phyloP scores from a whole-genome alignment of 2,113 vertebrate species.

The Emberiza fucata region DNA sequence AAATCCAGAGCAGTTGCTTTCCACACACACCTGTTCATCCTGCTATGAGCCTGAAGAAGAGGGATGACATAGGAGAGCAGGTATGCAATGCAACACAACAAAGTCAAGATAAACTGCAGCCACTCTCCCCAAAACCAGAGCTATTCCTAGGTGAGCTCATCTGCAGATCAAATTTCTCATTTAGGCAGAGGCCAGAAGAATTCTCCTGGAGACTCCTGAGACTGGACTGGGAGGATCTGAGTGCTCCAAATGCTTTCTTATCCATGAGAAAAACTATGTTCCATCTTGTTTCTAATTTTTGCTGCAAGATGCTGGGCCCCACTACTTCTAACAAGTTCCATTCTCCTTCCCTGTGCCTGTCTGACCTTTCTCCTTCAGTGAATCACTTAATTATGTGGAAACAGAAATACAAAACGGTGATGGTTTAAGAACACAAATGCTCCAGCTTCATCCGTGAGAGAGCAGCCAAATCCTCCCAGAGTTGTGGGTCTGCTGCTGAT shows the following conservation, averaged over 20 bases:
- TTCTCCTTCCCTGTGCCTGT: background rate
- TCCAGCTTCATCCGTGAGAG: background rate
- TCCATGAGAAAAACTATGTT: background rate
- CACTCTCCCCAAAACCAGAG: background rate
- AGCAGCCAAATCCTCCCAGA: background rate
- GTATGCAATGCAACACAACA: background rate
- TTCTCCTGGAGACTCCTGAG: background rate
- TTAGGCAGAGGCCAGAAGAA: background rate
- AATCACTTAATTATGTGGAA: slow-evolving; percentile 42
- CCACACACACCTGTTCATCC: background rate
- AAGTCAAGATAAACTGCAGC: background rate
- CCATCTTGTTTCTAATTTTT: background rate
- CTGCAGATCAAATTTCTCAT: background rate
- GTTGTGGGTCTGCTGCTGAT: background rate
- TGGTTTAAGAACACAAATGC: background rate
- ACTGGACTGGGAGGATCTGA: background rate
- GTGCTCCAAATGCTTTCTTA: background rate
- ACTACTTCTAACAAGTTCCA: background rate
- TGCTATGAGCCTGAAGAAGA: background rate
- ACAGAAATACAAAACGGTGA: background rate
- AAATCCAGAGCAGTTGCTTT: background rate
- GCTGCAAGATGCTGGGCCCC: background rate
- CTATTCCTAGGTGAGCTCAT: background rate
- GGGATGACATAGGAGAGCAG: background rate
- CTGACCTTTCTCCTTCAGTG: slow-evolving; percentile 18